A percentile compares a stretch with the other conserved stretches of the same genome.
Conservation (phyloP, 1,140 invertebrate genomes). For the Panulirus ornatus region DNA sequence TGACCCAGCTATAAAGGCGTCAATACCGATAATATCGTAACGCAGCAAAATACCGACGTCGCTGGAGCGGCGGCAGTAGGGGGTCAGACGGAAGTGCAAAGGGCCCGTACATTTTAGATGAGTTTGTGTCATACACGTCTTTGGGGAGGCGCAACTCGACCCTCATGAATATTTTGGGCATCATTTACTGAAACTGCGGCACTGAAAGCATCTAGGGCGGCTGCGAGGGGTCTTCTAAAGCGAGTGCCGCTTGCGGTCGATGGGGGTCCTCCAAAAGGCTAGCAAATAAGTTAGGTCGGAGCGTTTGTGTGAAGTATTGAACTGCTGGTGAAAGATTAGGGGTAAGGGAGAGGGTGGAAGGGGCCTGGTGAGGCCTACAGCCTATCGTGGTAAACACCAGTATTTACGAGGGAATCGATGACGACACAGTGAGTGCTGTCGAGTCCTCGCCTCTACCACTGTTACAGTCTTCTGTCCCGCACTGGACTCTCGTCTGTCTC, state of each 20-base stretch:
- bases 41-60: too few relatives aligned
- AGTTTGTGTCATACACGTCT: constrained; percentile 44
- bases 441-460: too few relatives aligned
- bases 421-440: not conserved
- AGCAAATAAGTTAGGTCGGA: constrained; percentile 11
- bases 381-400: constrained; percentile 4
- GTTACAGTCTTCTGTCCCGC: too few relatives aligned
- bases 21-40: too few relatives aligned
- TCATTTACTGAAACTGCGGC: constrained; percentile 30
- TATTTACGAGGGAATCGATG: constrained; percentile 41
- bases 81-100: not conserved
- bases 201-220: not conserved
- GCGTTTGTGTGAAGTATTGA: constrained; percentile 22
- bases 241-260: not conserved
- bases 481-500: too few relatives aligned
- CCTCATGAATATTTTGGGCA: constrained; percentile 41
- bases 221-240: not conserved
- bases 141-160: constrained; percentile 27
- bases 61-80: not conserved
- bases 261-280: not conserved
- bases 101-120: constrained; percentile 33
- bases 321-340: not conserved
- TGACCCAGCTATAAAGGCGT: too few relatives aligned
- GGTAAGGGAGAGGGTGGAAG: too few relatives aligned
- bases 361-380: constrained; percentile 17